Evolutionary conservation across 2,888 invertebrate species (phyloP).

Genomic region (Ferrisia virgata): DNA sequence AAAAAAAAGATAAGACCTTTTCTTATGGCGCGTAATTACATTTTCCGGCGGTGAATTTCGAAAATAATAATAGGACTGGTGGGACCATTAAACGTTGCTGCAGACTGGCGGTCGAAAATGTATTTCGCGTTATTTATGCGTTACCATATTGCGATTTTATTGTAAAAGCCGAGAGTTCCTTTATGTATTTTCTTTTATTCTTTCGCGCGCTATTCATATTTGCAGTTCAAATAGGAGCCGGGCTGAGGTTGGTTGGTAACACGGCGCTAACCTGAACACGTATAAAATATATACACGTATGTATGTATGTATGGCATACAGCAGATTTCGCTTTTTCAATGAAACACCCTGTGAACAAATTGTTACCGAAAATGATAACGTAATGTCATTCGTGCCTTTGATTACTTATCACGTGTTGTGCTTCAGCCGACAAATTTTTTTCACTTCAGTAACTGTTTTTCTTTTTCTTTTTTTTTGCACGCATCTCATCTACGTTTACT

Average conservation of each 20-base stretch:
- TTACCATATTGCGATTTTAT: conserved; percentile 17
- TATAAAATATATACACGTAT: neutral
- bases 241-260: neutral
- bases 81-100: conserved; percentile 17
- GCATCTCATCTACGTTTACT: neutral
- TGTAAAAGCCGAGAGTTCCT: conserved; percentile 17
- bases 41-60: conserved; percentile 14
- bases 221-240: neutral
- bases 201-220: conserved; percentile 17
- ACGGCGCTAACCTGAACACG: conserved; percentile 9
- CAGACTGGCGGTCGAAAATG: conserved; percentile 14
- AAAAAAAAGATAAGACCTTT: conserved; percentile 11
- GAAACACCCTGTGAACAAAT: conserved; percentile 9
- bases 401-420: neutral
- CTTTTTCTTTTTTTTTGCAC: neutral
- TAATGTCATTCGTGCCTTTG: neutral
- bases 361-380: conserved; percentile 13
- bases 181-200: conserved; percentile 17
- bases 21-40: conserved; percentile 17
- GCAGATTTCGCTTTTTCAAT: conserved; percentile 5
- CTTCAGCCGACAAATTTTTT: neutral
- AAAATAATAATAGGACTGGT: conserved; percentile 17
- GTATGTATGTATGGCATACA: neutral
- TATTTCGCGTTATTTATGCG: conserved; percentile 17
- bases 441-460: too few species aligned